A percentile compares a stretch with the other conserved stretches of the same genome.
These are phyloP conservation scores for Carcharodon carcharias DNA, from an alignment of 2,797 vertebrate species.

Conservation along the genomic window DNA sequence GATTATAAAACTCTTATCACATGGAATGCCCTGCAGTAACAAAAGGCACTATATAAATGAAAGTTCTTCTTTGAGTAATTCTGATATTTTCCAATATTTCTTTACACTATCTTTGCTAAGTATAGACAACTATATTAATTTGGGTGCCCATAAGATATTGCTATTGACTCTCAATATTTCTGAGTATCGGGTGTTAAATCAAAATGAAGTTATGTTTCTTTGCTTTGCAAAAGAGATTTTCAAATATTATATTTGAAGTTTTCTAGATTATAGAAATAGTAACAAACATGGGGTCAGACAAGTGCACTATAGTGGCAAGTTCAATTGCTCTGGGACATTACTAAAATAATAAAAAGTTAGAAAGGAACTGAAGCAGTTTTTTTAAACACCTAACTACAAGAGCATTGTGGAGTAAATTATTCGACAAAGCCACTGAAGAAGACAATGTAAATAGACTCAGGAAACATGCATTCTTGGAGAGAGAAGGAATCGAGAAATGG, in stretches of 20 bases:
- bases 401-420: not conserved
- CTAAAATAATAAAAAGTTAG: not conserved
- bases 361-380: not conserved
- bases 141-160: not conserved
- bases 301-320: not conserved
- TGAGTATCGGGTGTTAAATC: not conserved
- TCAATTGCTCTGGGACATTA: not conserved
- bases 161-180: not conserved
- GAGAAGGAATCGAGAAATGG: not conserved
- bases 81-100: not conserved
- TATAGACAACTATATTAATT: not conserved
- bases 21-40: not conserved
- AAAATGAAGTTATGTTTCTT: not conserved
- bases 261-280: not conserved
- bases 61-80: not conserved
- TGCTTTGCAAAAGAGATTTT: not conserved
- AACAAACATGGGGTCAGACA: not conserved
- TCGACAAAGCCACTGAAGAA: not conserved
- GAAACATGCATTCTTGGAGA: not conserved
- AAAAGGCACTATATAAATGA: not conserved
- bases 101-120: not conserved
- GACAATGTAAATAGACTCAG: not conserved
- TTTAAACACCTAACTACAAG: not conserved
- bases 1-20: not conserved
- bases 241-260: not conserved